Percentiles rank a stretch among this genome's conserved stretches.
phyloP scores from a whole-genome alignment of 2,113 vertebrate genomes.

The Elgaria multicarinata region DNA sequence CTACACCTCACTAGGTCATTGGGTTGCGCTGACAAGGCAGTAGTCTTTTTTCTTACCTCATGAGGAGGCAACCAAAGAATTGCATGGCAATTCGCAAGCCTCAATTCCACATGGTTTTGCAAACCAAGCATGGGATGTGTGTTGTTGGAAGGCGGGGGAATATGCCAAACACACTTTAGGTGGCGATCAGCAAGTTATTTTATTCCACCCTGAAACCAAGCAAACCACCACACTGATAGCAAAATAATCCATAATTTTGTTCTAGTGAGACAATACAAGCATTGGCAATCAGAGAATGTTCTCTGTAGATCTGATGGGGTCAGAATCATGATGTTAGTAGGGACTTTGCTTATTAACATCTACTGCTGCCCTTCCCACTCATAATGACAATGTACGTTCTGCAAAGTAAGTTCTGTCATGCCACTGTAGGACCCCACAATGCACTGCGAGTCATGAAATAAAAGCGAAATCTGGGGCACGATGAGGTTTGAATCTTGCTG shows the following conservation, averaged over 20 bases:
- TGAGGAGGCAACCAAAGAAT: not conserved
- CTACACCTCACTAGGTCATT: not conserved
- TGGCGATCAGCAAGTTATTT: not conserved
- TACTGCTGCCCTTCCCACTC: not conserved
- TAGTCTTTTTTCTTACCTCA: not conserved
- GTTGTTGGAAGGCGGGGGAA: not conserved
- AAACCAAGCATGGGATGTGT: not conserved
- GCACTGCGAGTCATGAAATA: not conserved
- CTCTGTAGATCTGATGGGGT: not conserved
- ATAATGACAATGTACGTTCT: not conserved
- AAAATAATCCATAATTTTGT: not conserved
- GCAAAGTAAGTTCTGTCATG: not conserved
- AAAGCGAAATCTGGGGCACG: not conserved
- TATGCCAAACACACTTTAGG: not conserved
- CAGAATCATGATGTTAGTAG: not conserved
- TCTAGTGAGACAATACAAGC: not conserved
- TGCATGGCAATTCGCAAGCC: not conserved
- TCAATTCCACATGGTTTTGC: not conserved
- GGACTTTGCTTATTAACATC: not conserved
- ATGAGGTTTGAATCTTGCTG: not conserved
- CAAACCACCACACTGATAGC: not conserved
- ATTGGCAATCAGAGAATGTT: not conserved
- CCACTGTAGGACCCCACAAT: not conserved
- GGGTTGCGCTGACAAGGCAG: not conserved
- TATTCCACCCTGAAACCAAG: not conserved